Base-by-base conservation (phyloP, 37 sponge, comb jelly and placozoan species). In the Lycopodina hypogea region DNA sequence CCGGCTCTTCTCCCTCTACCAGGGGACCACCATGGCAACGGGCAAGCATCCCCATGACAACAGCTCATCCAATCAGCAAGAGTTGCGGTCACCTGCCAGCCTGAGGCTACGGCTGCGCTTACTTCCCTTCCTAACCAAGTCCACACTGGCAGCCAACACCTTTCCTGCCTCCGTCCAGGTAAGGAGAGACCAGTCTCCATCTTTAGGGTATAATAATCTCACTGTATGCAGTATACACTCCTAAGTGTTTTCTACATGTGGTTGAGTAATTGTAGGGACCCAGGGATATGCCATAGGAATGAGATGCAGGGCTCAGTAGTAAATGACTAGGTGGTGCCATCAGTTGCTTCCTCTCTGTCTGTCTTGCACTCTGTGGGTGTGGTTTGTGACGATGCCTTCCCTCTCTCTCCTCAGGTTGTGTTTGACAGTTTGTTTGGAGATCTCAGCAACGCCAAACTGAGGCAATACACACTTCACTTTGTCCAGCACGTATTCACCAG, bases 341-440 rank as follows among this genome's bases (percentile, higher is more conserved):
- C n/a, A n/a, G n/a, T n/a, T n/a, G n/a, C n/a, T n/a, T n/a, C n/a
- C n/a, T n/a, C n/a, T n/a, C n/a, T n/a, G n/a, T n/a, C n/a, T n/a
- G n/a, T n/a, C n/a, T n/a, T n/a, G n/a, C n/a, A n/a, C n/a, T n/a
- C n/a, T n/a, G n/a, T n/a, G n/a, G n/a, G n/a, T n/a, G n/a, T n/a
- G n/a, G n/a, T n/a, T n/a, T n/a, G n/a, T n/a, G n/a, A n/a, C n/a
- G n/a, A n/a, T n/a, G n/a, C n/a, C n/a, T n/a, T n/a, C n/a, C n/a
- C n/a, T n/a, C n/a, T n/a, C n/a, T n/a, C n/a, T n/a, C 34, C 53
- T 75, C 50, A 89, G 85, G 85, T 87, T 18, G 71, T 86, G 29
- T 90, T 90, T 82, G 91, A 90, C 50, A 56, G 84, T 24, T 63
- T 90, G 60, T 87, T 87, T 86, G 88, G 88, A 14, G 56, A 26